Evolutionary conservation across 2,797 vertebrate species (phyloP).

Genomic region (Eptatretus atami): DNA sequence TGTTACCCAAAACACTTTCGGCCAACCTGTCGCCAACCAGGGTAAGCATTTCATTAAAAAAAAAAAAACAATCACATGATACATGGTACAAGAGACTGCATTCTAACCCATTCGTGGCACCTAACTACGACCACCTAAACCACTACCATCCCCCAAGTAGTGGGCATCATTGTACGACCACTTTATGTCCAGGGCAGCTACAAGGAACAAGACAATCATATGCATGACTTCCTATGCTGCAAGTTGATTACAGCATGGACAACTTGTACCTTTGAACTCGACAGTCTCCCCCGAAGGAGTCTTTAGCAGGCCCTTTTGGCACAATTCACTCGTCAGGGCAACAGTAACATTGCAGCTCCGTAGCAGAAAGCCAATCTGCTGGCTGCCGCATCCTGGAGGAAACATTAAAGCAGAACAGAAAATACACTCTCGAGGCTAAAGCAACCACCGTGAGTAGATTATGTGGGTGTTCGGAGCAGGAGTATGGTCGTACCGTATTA

Average conservation of each 20-base stretch:
- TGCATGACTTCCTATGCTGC: constrained; percentile 10
- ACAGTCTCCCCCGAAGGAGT: constrained; percentile 72
- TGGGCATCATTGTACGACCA: too few relatives aligned
- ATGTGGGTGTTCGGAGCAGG: too few relatives aligned
- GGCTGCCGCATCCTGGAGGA: constrained; percentile 54
- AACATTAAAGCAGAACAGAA: neutral
- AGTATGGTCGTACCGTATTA: too few relatives aligned
- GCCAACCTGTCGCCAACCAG: constrained; percentile 35
- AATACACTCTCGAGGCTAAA: too few relatives aligned
- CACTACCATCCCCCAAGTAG: neutral
- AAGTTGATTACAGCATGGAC: too few relatives aligned
- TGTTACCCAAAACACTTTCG: constrained; percentile 85
- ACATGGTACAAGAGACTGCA: too few relatives aligned
- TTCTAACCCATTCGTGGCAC: constrained; percentile 8
- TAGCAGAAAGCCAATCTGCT: constrained; percentile 76
- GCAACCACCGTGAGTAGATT: too few relatives aligned
- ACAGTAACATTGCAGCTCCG: constrained; percentile 67
- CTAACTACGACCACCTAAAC: neutral
- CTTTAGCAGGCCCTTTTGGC: constrained; percentile 80
- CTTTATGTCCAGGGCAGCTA: constrained; percentile 10
- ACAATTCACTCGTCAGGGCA: constrained; percentile 75
- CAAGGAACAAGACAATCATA: neutral
- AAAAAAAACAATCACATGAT: too few relatives aligned
- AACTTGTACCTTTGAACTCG: constrained; percentile 52
- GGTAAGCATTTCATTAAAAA: neutral